Evolutionary conservation across 2,888 invertebrate species (phyloP).

Genomic region (Mythimna pallens): DNA sequence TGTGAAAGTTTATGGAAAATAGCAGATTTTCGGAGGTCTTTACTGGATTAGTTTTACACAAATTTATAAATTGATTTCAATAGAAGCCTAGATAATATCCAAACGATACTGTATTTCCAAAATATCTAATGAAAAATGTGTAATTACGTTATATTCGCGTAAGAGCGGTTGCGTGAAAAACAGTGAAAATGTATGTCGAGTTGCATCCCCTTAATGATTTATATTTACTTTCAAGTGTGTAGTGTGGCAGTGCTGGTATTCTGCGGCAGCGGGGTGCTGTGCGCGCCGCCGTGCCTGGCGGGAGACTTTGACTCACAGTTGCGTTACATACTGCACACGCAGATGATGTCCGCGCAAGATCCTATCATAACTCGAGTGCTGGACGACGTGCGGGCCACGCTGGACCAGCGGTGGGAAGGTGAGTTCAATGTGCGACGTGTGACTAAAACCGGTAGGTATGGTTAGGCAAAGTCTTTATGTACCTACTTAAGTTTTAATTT

Average conservation of each 20-base stretch:
- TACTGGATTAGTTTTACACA: no score
- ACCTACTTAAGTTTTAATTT: neutral
- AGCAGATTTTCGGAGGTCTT: no score
- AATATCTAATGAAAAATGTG: neutral
- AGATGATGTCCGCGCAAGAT: neutral
- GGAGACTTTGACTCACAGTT: neutral
- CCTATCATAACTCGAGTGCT: neutral
- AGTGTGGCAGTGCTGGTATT: slow-evolving; percentile 4
- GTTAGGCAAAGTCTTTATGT: no score
- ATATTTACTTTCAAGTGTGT: neutral
- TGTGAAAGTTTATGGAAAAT: no score
- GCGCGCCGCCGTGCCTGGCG: neutral
- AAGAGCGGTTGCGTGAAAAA: no score
- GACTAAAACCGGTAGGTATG: no score
- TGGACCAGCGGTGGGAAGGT: slow-evolving; percentile 30
- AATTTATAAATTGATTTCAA: no score
- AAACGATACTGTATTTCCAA: no score
- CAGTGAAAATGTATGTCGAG: no score
- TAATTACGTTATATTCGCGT: no score
- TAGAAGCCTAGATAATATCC: no score
- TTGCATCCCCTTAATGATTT: no score
- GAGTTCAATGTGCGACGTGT: neutral
- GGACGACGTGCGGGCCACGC: slow-evolving; percentile 17
- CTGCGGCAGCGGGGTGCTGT: neutral
- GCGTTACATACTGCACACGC: neutral